Evolutionary conservation across 2,113 vertebrate species (phyloP).

Genomic region (Macrotis lagotis): DNA sequence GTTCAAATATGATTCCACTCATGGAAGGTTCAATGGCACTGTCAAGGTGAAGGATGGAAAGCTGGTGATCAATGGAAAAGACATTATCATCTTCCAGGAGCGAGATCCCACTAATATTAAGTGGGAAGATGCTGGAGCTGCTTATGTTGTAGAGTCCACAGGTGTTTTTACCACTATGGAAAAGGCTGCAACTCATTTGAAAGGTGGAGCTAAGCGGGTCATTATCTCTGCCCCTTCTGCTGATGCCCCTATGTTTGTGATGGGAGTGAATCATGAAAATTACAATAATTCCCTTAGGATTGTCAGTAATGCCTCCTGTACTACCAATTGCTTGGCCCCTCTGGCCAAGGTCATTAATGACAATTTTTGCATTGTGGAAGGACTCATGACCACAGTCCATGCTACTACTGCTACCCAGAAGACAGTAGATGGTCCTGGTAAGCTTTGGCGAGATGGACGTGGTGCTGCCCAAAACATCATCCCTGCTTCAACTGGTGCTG

Average conservation of each 20-base stretch:
- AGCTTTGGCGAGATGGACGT: slow-evolving; percentile 90
- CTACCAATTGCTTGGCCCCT: slow-evolving; percentile 91
- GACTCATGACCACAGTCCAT: slow-evolving; percentile 92
- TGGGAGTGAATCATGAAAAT: slow-evolving; percentile 93
- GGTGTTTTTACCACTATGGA: slow-evolving; percentile 91
- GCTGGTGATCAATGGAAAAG: slow-evolving; percentile 86
- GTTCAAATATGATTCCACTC: slow-evolving; percentile 93
- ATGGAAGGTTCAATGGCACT: slow-evolving; percentile 86
- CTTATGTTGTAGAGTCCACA: slow-evolving; percentile 91
- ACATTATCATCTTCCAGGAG: slow-evolving; percentile 90
- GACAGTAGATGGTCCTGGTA: slow-evolving; percentile 91
- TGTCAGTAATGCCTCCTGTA: slow-evolving; percentile 92
- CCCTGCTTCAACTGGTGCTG: slow-evolving; percentile 92
- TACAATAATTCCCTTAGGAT: slow-evolving; percentile 86
- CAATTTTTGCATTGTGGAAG: slow-evolving; percentile 91
- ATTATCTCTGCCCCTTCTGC: slow-evolving; percentile 92
- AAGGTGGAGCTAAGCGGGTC: slow-evolving; percentile 91
- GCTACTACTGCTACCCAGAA: slow-evolving; percentile 93
- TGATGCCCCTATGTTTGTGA: slow-evolving; percentile 92
- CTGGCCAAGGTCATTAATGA: slow-evolving; percentile 93
- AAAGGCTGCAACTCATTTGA: slow-evolving; percentile 91
- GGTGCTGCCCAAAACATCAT: slow-evolving; percentile 93
- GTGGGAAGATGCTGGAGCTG: slow-evolving; percentile 88
- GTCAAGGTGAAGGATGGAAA: slow-evolving; percentile 89
- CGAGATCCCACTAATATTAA: slow-evolving; percentile 90